phyloP scores from a whole-genome alignment of 1,140 invertebrate genomes.

The Euglossa dilemma region DNA sequence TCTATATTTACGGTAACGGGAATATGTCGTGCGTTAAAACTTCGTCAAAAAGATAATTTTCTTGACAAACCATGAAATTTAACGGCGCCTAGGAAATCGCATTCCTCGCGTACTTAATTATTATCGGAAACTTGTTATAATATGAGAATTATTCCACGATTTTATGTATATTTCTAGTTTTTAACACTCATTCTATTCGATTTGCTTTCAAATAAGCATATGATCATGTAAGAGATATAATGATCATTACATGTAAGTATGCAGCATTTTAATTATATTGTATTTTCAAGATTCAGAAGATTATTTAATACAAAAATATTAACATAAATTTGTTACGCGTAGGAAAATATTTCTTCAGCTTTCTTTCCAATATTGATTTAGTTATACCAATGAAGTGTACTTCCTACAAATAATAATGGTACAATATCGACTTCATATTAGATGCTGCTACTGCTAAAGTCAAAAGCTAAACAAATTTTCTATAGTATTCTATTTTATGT shows the following conservation, averaged over 20 bases:
- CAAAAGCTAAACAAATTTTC: not conserved
- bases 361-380: too few relatives aligned
- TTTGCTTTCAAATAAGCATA: not conserved
- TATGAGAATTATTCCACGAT: not conserved
- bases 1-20: constrained; percentile 21
- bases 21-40: not conserved
- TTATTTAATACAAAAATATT: not conserved
- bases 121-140: constrained; percentile 15
- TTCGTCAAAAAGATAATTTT: not conserved
- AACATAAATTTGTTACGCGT: not conserved
- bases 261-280: not conserved
- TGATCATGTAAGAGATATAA: not conserved
- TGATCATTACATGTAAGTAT: not conserved
- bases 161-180: not conserved
- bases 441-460: not conserved
- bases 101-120: not conserved
- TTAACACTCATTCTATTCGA: not conserved
- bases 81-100: constrained; percentile 37
- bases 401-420: too few relatives aligned
- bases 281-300: not conserved
- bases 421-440: not conserved
- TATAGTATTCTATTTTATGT: too few relatives aligned
- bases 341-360: not conserved
- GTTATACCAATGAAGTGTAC: too few relatives aligned
- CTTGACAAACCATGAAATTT: constrained; percentile 23